Conservation (phyloP, 2,888 invertebrate genomes). For the Napeogenes sylphis region DNA sequence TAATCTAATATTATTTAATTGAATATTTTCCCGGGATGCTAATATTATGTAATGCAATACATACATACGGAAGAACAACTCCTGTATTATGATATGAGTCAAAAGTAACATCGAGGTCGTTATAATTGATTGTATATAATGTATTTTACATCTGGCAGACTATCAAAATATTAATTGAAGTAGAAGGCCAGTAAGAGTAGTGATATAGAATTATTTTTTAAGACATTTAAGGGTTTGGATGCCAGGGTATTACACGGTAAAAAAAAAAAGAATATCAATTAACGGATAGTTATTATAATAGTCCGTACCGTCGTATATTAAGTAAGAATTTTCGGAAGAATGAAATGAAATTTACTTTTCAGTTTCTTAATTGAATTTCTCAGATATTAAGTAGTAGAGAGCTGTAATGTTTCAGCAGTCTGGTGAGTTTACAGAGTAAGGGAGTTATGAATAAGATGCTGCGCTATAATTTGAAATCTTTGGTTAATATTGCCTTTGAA, state of each 20-base stretch:
- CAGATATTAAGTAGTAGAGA: conserved; percentile 9
- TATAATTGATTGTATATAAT: background rate
- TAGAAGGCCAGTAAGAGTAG: background rate
- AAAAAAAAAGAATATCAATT: no score
- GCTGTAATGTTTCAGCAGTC: conserved; percentile 9
- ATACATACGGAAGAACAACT: no score
- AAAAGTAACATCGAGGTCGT: background rate
- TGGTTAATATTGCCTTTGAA: conserved; percentile 10
- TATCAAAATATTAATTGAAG: background rate
- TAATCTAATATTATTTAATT: no score
- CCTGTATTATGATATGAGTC: background rate
- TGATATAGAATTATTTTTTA: background rate
- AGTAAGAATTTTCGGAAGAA: background rate
- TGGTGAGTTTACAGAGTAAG: conserved; percentile 7
- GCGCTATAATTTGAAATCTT: conserved; percentile 10
- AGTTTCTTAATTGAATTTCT: conserved; percentile 8
- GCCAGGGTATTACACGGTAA: no score
- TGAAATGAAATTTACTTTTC: background rate
- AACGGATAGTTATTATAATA: no score
- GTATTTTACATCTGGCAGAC: background rate
- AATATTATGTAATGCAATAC: no score
- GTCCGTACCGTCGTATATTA: background rate
- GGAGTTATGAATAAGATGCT: background rate
- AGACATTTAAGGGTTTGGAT: background rate
- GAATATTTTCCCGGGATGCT: no score